Conservation (phyloP, 2,797 vertebrate genomes). For the Capromys pilorides region DNA sequence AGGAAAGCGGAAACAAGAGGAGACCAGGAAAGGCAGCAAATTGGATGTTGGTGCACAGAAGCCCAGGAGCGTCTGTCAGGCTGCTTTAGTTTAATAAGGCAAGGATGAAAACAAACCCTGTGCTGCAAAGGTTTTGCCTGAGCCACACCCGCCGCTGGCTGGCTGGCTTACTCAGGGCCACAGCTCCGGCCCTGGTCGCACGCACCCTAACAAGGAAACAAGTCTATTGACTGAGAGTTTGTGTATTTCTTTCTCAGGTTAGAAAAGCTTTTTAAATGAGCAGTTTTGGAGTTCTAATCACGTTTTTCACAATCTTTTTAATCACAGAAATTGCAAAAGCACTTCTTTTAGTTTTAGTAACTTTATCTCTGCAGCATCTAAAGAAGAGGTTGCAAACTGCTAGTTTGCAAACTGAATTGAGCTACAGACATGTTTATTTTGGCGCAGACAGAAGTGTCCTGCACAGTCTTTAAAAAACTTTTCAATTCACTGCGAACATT, state of each 20-base stretch:
- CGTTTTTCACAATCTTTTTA: not conserved
- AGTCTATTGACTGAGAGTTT: not conserved
- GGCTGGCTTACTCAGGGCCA: not conserved
- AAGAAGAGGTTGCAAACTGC: conserved; percentile 11
- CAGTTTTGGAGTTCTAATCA: not conserved
- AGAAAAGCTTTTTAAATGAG: not conserved
- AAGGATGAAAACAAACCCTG: not conserved
- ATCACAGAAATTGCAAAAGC: not conserved
- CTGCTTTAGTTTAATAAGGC: not conserved
- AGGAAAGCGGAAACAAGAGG: not conserved
- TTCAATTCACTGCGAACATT: not conserved
- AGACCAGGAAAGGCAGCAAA: not conserved
- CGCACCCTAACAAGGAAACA: not conserved
- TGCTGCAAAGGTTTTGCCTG: fast-evolving
- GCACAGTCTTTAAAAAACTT: not conserved
- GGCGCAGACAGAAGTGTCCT: not conserved
- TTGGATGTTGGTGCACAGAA: not conserved
- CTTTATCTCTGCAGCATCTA: not conserved
- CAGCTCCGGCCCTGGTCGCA: not conserved
- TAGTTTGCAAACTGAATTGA: not conserved
- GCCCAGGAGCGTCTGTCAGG: not conserved
- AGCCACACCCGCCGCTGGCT: not conserved
- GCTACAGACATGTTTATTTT: conserved; percentile 48
- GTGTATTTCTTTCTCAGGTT: not conserved
- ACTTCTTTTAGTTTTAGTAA: not conserved